Percentiles rank a stretch among this genome's conserved stretches.
Conservation (phyloP, 2,113 vertebrate genomes). For the Platycercus adscitus region DNA sequence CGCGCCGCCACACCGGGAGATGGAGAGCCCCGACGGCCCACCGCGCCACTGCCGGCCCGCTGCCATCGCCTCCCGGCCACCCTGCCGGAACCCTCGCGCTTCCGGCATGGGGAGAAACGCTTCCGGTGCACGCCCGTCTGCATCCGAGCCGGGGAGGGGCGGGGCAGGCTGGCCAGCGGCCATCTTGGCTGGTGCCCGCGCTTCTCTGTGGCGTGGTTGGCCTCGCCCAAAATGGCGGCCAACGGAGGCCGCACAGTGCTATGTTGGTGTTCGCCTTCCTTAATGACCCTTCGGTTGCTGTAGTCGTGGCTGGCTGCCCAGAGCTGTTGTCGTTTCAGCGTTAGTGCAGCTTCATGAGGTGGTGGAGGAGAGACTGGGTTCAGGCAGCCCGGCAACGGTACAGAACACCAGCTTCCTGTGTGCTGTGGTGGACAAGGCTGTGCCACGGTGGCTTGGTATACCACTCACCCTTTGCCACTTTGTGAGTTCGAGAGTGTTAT, state of each 20-base stretch:
- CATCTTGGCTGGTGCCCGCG: not conserved
- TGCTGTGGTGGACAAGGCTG: rapidly evolving
- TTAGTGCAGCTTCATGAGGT: not conserved
- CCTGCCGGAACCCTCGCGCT: not conserved
- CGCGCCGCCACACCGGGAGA: not conserved
- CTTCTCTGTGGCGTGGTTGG: not conserved
- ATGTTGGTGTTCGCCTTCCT: rapidly evolving
- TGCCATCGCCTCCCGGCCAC: not conserved
- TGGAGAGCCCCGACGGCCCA: not conserved
- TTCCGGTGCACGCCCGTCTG: not conserved
- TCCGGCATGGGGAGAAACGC: not conserved
- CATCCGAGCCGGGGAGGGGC: not conserved
- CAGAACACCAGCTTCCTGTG: not conserved
- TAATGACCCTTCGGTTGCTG: rapidly evolving
- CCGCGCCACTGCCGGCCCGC: not conserved
- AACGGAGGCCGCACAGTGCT: rapidly evolving
- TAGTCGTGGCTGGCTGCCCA: rapidly evolving
- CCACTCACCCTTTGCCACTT: rapidly evolving
- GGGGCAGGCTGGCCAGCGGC: not conserved
- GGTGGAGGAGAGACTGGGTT: no score
- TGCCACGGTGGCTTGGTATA: rapidly evolving
- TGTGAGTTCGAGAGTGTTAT: not conserved
- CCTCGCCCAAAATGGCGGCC: not conserved
- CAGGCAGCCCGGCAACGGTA: not conserved
- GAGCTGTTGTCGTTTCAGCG: no score